These are phyloP conservation scores for Keiferia lycopersicella DNA, from an alignment of 2,888 invertebrate species.

Conservation along the genomic window DNA sequence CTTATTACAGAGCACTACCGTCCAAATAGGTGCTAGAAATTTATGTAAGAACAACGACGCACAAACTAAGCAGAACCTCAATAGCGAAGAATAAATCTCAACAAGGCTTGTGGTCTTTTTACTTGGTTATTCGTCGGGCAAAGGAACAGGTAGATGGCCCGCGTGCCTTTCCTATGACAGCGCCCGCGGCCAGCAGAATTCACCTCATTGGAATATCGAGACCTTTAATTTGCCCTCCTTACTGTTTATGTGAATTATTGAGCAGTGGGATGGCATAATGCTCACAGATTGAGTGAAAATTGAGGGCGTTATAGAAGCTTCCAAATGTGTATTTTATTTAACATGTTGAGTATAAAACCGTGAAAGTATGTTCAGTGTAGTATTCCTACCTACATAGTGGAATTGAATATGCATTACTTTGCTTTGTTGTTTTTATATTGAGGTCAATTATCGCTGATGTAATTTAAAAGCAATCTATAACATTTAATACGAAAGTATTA, in stretches of 20 bases:
- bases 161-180: constrained; percentile 58
- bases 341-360: background rate
- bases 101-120: constrained; percentile 29
- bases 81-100: background rate
- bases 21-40: background rate
- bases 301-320: constrained; percentile 10
- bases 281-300: background rate
- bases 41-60: background rate
- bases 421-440: background rate
- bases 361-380: background rate
- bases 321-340: background rate
- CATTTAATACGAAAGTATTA: constrained; percentile 6
- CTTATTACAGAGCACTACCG: too few relatives aligned
- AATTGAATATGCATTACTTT: constrained; percentile 7
- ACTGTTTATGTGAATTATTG: constrained; percentile 26
- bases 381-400: background rate
- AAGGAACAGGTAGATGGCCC: constrained; percentile 52
- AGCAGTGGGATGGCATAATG: background rate
- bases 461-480: constrained; percentile 16
- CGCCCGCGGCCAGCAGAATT: constrained; percentile 37
- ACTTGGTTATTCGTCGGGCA: constrained; percentile 37
- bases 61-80: constrained; percentile 5
- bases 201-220: constrained; percentile 38
- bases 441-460: constrained; percentile 3
- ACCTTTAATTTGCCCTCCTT: constrained; percentile 40